Evolutionary conservation across 2,888 invertebrate species (phyloP).

Genomic region (Priocnemis perturbator): DNA sequence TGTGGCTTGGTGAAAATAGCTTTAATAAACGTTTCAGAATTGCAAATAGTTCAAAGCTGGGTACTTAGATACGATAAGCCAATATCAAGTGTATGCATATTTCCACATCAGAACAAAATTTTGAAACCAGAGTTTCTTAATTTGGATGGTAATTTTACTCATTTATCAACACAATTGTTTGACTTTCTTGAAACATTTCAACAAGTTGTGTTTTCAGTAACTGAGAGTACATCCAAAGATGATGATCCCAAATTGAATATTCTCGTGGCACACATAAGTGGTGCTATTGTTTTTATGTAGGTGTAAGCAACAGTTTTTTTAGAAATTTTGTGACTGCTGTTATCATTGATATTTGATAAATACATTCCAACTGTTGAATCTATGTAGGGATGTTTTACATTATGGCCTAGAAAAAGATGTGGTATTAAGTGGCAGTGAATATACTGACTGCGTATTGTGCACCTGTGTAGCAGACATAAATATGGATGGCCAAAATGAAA

Average conservation of each 20-base stretch:
- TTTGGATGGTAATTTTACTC: slow-evolving; percentile 38
- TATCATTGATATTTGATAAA: too few species aligned
- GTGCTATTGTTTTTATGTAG: slow-evolving; percentile 79
- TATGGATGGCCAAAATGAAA: slow-evolving; percentile 83
- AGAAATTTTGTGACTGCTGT: neutral
- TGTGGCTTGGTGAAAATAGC: slow-evolving; percentile 79
- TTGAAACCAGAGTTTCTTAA: slow-evolving; percentile 60
- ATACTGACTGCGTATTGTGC: slow-evolving; percentile 79
- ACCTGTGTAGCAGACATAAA: slow-evolving; percentile 82
- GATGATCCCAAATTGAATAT: slow-evolving; percentile 76
- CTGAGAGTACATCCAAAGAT: slow-evolving; percentile 19
- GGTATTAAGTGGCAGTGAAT: slow-evolving; percentile 76
- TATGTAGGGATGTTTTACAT: slow-evolving; percentile 77
- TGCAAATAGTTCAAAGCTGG: slow-evolving; percentile 76
- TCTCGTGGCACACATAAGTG: slow-evolving; percentile 78
- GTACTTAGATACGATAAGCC: slow-evolving; percentile 78
- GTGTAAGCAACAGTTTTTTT: slow-evolving; percentile 45
- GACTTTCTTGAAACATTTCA: neutral
- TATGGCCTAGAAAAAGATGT: slow-evolving; percentile 75
- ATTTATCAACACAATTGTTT: neutral
- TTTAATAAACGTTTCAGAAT: slow-evolving; percentile 75
- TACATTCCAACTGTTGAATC: too few species aligned
- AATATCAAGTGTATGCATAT: slow-evolving; percentile 77
- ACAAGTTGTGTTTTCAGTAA: slow-evolving; percentile 38
- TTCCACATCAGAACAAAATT: slow-evolving; percentile 65